Base-by-base conservation (phyloP, 30 jellyfish, hydroid and myxozoan genomes). In the Turritopsis rubra region DNA sequence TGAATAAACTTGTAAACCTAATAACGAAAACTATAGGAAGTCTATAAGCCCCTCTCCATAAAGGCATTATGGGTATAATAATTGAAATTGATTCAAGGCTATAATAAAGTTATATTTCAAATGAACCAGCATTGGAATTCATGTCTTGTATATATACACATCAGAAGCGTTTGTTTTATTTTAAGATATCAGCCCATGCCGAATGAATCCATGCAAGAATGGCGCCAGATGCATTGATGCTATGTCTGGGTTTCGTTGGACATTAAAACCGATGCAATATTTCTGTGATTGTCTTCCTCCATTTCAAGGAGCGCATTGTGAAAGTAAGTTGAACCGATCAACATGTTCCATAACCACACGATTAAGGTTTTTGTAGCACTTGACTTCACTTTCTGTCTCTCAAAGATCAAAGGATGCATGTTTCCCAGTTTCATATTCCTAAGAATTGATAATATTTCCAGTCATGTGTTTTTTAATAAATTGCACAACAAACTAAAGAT, bases 191-290 rank as follows among this genome's bases (percentile, higher is more conserved):
- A 89, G 95, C 7, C 98, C 98, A 21, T 92, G 98, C 76, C 83
- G 88, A 54, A 83, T 90, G 81, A 81, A 87, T 28, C 98, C 98
- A 1, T 92, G 98, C 66, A 68, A 84, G 84, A 84, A 88, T 54
- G 96, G 95, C 17, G 98, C 96, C 19, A 81, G 86, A n/a, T 92
- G 98, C 86, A 92, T 92, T 23, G 98, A 92, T 79, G 89, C 96
- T 7, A 84, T 60, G 86, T 92, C 98, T 7, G 98, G 98, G 16
- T 92, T 83, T 79, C 91, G 85, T 30, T 88, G 96, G 96, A 54
- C 95, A 13, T 92, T 84, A 26, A 93, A 95, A 22, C 96, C 94
- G 21, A 54, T 92, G 85, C 98, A 92, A 85, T 92, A 89, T 87
- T 92, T 88, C 80, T 92, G 98, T 68, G 81, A 85, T 25, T 92